phyloP scores from a whole-genome alignment of 2,797 vertebrate species.

The Myripristis jacobus region DNA sequence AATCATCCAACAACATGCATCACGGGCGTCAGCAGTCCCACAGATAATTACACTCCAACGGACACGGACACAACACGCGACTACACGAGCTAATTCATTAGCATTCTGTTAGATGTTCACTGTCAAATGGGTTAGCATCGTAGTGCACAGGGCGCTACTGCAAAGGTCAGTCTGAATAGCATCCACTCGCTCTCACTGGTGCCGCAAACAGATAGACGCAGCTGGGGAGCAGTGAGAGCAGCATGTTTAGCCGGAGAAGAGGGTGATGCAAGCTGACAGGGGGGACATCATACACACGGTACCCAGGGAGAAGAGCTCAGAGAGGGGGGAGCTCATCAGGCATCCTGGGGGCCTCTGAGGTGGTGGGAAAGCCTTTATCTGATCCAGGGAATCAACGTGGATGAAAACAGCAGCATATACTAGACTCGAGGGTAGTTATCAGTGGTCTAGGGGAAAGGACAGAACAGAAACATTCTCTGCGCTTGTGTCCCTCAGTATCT shows the following conservation, averaged over 20 bases:
- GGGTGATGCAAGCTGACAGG: constrained; percentile 68
- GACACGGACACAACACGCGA: constrained; percentile 39
- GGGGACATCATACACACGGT: constrained; percentile 40
- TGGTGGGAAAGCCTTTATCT: constrained; percentile 66
- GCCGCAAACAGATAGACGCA: constrained; percentile 58
- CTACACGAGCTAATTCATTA: constrained; percentile 65
- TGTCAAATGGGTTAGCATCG: constrained; percentile 77
- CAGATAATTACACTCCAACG: constrained; percentile 59
- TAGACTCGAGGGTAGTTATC: constrained; percentile 54
- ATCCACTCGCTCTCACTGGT: constrained; percentile 63
- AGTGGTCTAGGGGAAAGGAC: constrained; percentile 20
- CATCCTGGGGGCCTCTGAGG: constrained; percentile 58
- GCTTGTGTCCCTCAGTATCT: constrained; percentile 7
- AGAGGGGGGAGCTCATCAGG: constrained; percentile 56
- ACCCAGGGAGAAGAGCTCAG: constrained; percentile 57
- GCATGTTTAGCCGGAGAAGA: constrained; percentile 58
- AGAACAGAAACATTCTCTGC: constrained; percentile 50
- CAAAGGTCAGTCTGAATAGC: constrained; percentile 74
- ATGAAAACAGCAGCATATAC: constrained; percentile 56
- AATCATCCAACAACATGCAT: constrained; percentile 70
- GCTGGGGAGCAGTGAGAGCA: constrained; percentile 66
- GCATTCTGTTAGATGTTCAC: constrained; percentile 66
- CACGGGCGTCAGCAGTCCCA: constrained; percentile 42
- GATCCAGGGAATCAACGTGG: constrained; percentile 66
- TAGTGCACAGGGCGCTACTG: constrained; percentile 54